Base-by-base conservation (phyloP, 92 coral and sea anemone genomes). In the Actinernus sp. region DNA sequence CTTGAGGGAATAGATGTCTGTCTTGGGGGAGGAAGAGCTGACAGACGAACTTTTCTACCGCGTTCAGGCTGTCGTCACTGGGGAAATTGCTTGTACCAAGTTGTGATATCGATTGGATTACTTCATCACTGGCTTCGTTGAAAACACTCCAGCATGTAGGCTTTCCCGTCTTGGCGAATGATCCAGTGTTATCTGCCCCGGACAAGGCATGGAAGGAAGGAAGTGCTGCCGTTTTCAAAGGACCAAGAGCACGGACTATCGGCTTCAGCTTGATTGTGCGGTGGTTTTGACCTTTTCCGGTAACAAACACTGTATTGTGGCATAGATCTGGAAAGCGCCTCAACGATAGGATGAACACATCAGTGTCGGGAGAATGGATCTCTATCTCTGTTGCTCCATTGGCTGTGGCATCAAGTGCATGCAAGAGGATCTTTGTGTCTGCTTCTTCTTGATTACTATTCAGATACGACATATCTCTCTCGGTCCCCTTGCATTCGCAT, bases 361-460 rank as follows among this genome's bases (percentile, higher is more conserved):
- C 89, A 8, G 83, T 68, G 52, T 83, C 83, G 16, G 89, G 83
- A 34, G 82, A 66, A 23, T 60, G 40, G 10, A 80, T 62, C 55
- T 31, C 44, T 10, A 74, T 52, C 2, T 45, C 30, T 9, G 79
- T 83, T 13, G 82, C 89, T 33, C 84, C 63, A 18, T 50, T 19
- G 41, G 58, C 30, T 24, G 90, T 76, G 7, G 90, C 71, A 46
- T 57, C 76, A 12, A 84, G 36, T 3, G 81, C 76, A 3, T 84
- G 76, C 55, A 74, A 38, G 28, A 83, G 22, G 18, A 83, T 58
- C 76, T 50, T 80, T 10, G 76, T 82, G 65, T 82, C 78, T 31
- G 83, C 88, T 39, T 82, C 88, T 53, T 82, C 88, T 9, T 74
- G 79, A 39, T 51, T 71, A 43, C 84, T 75, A 17, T 73, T 45